A percentile compares a stretch with the other conserved stretches of the same genome.
These are phyloP conservation scores for Ecliptopera silaceata DNA, from an alignment of 2,888 invertebrate genomes.

Conservation along the genomic window DNA sequence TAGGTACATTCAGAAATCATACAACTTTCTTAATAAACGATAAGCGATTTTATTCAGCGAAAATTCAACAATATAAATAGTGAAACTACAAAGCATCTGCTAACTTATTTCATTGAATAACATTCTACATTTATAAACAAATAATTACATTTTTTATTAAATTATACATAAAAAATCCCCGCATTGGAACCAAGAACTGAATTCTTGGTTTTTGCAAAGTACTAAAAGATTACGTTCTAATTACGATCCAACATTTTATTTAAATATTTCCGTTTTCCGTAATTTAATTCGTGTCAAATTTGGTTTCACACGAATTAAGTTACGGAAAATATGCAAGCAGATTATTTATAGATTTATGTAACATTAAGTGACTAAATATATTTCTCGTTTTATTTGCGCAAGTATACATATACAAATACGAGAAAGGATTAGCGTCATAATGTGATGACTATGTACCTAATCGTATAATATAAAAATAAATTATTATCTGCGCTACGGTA, in stretches of 20 bases:
- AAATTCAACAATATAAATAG: slow-evolving; percentile 27
- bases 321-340: too few species aligned
- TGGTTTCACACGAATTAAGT: too few species aligned
- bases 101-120: slow-evolving; percentile 10
- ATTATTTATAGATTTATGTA: too few species aligned
- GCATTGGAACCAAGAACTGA: too few species aligned
- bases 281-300: too few species aligned
- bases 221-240: too few species aligned
- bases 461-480: not conserved
- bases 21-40: slow-evolving; percentile 24
- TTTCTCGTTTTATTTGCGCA: not conserved
- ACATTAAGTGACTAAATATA: not conserved
- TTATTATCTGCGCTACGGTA: not conserved
- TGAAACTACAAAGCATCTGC: slow-evolving; percentile 10
- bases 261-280: too few species aligned
- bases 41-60: slow-evolving; percentile 44
- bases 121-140: slow-evolving; percentile 24
- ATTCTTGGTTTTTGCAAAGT: too few species aligned
- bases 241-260: too few species aligned
- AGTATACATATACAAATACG: not conserved
- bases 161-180: too few species aligned
- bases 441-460: not conserved
- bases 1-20: slow-evolving; percentile 8
- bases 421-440: too few species aligned
- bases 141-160: too few species aligned